Percentiles rank a stretch among this genome's conserved stretches.
These are phyloP conservation scores for Tipula helvola DNA, from an alignment of 2,888 invertebrate species.

Conservation along the genomic window DNA sequence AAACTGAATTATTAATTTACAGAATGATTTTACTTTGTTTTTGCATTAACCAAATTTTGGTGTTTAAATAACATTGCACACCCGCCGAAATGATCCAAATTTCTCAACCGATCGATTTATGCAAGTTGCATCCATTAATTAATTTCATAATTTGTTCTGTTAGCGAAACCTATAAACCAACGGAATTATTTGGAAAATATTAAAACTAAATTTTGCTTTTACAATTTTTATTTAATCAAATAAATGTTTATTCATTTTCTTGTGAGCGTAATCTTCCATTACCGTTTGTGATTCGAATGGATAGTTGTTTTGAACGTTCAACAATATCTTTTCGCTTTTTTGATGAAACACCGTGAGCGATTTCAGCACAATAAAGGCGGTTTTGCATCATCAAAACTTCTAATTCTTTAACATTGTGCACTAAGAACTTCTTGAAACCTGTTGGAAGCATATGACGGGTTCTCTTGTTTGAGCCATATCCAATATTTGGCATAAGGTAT, in stretches of 20 bases:
- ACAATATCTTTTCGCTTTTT: conserved; percentile 94
- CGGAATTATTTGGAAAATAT: neutral
- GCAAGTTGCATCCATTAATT: no score
- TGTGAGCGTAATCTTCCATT: conserved; percentile 94
- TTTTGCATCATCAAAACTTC: conserved; percentile 99
- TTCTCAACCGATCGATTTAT: no score
- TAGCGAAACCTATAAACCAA: no score
- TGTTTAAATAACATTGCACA: no score
- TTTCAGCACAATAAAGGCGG: conserved; percentile 93
- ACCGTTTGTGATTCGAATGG: conserved; percentile 91
- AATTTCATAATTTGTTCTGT: neutral
- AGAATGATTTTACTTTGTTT: no score
- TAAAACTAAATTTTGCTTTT: neutral
- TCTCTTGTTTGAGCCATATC: conserved; percentile 92
- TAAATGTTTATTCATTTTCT: conserved; percentile 81
- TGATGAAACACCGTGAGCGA: conserved; percentile 95
- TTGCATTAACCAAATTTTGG: no score
- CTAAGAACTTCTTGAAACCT: conserved; percentile 92
- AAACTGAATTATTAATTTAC: neutral
- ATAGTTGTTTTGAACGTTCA: conserved; percentile 90
- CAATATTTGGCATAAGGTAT: conserved; percentile 97
- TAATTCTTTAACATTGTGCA: conserved; percentile 84
- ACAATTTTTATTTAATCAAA: neutral
- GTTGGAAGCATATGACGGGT: conserved; percentile 96
- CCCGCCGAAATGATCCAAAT: no score